Evolutionary conservation across 2,797 vertebrate species (phyloP).

Genomic region (Amblyraja radiata): DNA sequence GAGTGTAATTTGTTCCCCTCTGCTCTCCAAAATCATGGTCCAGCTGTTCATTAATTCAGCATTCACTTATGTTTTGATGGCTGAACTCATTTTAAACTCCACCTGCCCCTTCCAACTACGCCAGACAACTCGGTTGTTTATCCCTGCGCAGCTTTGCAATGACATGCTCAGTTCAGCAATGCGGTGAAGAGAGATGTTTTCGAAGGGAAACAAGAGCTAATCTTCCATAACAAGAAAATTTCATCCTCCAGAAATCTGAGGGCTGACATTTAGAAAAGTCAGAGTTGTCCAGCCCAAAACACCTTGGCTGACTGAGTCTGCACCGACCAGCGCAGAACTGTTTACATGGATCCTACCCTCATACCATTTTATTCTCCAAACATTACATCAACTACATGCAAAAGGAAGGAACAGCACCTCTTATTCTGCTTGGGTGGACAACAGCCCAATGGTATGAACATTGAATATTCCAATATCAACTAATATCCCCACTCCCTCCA

Average conservation of each 20-base stretch:
- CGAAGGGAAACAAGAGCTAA: not conserved
- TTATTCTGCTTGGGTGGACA: too few species aligned
- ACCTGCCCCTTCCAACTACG: not conserved
- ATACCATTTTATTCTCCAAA: too few species aligned
- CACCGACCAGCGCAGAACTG: too few species aligned
- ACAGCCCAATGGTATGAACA: too few species aligned
- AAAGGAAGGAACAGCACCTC: too few species aligned
- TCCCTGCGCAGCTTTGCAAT: not conserved
- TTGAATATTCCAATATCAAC: too few species aligned
- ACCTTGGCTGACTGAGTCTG: too few species aligned
- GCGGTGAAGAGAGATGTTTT: not conserved
- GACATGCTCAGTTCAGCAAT: not conserved
- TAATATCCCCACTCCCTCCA: too few species aligned
- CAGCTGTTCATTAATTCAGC: constrained; percentile 21
- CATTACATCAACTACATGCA: too few species aligned
- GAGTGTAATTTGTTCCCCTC: not conserved
- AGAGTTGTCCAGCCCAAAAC: too few species aligned
- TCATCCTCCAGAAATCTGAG: not conserved
- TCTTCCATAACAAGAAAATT: not conserved
- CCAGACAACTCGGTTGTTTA: not conserved
- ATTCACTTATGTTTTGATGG: too few species aligned
- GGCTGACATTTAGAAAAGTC: not conserved
- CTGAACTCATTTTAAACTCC: not conserved
- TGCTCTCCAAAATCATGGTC: not conserved
- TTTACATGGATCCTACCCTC: too few species aligned